Percentiles rank a stretch among this genome's conserved stretches.
These are phyloP conservation scores for Lepus americanus DNA, from an alignment of 2,113 vertebrate species.

Conservation along the genomic window DNA sequence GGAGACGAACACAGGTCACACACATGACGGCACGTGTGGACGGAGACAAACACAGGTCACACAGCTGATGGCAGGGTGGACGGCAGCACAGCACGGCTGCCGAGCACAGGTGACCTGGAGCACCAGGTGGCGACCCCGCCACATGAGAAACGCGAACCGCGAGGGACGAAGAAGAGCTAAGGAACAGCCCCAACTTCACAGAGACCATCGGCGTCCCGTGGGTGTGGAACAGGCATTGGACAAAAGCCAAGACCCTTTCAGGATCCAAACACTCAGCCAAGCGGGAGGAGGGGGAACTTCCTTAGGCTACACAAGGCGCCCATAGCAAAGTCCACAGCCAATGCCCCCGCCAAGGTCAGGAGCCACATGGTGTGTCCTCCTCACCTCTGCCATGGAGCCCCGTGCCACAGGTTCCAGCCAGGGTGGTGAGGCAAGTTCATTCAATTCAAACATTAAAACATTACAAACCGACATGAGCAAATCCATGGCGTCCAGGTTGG, in stretches of 20 bases:
- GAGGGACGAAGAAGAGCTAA: background rate
- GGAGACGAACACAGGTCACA: too few relatives aligned
- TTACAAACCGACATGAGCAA: background rate
- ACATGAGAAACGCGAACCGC: background rate
- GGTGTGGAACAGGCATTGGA: background rate
- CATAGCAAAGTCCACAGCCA: background rate
- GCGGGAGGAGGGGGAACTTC: background rate
- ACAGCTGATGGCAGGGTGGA: too few relatives aligned
- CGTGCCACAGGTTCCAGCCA: background rate
- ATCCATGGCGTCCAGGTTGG: background rate
- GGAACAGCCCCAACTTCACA: background rate
- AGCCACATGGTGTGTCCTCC: background rate
- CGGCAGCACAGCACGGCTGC: too few relatives aligned
- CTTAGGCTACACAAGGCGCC: background rate
- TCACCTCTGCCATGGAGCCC: background rate
- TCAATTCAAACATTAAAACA: background rate
- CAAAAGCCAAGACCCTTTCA: background rate
- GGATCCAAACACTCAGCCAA: background rate
- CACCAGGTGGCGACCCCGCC: too few relatives aligned
- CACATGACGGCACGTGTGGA: too few relatives aligned
- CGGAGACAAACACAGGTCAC: too few relatives aligned
- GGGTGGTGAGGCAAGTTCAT: background rate
- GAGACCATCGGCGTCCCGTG: background rate
- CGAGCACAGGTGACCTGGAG: too few relatives aligned
- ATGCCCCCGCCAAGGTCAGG: background rate